A percentile compares a stretch with the other conserved stretches of the same genome.
Evolutionary conservation across 2,797 vertebrate genomes (phyloP).

Genomic region (Heterohyrax brucei): DNA sequence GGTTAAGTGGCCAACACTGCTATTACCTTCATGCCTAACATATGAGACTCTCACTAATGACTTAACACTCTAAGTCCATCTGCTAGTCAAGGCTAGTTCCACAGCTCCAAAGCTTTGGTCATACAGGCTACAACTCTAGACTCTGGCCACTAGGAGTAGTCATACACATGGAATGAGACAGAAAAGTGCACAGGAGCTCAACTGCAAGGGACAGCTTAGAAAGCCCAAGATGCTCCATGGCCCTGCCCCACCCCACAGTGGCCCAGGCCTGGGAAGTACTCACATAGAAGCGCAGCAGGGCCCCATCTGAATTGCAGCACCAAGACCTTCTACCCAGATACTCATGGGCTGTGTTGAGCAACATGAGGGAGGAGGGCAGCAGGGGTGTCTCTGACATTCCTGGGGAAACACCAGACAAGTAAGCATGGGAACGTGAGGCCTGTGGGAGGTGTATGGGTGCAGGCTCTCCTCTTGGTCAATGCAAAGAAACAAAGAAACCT

Average conservation of each 20-base stretch:
- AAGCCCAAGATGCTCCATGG: neutral
- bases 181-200: neutral
- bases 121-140: neutral
- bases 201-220: accelerated
- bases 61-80: neutral
- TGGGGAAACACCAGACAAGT: constrained; percentile 81
- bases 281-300: constrained; percentile 97
- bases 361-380: constrained; percentile 98
- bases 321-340: constrained; percentile 97
- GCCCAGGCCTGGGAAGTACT: constrained; percentile 86
- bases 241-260: neutral
- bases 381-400: constrained; percentile 94
- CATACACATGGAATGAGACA: neutral
- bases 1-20: neutral
- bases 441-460: neutral
- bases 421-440: neutral
- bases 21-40: neutral
- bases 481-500: no score
- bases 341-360: constrained; percentile 98
- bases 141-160: neutral
- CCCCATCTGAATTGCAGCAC: constrained; percentile 97
- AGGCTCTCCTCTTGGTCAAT: neutral
- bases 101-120: neutral
- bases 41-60: neutral
- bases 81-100: neutral